A percentile compares a stretch with the other conserved stretches of the same genome.
phyloP scores from a whole-genome alignment of 2,797 vertebrate species.

The Pangasius sanitwongsei region DNA sequence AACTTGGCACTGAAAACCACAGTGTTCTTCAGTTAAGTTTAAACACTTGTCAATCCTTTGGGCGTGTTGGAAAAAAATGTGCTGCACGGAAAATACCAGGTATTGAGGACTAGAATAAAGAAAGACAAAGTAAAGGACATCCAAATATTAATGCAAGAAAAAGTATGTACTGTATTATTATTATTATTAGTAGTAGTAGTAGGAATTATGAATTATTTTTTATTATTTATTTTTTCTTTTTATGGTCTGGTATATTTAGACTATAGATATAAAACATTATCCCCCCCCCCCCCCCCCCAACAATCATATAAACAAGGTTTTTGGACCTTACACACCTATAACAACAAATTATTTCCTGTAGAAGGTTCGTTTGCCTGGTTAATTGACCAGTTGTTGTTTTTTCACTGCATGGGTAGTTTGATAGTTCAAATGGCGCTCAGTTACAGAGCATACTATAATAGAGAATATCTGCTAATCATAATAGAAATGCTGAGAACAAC shows the following conservation, averaged over 20 bases:
- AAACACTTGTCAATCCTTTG: not conserved
- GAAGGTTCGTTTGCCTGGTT: not conserved
- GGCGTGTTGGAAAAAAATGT: not conserved
- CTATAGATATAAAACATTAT: not conserved
- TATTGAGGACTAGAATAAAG: not conserved
- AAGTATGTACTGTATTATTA: not conserved
- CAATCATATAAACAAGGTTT: not conserved
- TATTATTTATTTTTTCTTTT: not conserved
- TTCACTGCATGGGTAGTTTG: not conserved
- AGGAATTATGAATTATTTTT: not conserved
- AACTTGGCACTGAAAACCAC: not conserved
- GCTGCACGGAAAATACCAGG: not conserved
- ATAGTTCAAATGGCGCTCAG: not conserved
- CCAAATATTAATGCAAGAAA: not conserved
- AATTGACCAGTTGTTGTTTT: not conserved
- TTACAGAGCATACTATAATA: not conserved
- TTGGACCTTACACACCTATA: not conserved
- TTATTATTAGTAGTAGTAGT: not conserved
- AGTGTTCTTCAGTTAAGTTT: not conserved
- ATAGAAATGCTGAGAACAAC: not conserved
- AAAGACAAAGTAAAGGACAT: too few relatives aligned
- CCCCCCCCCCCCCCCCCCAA: too few relatives aligned
- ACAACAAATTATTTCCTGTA: not conserved
- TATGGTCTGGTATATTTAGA: not conserved
- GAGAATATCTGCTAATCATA: not conserved